Evolutionary conservation across 2,113 vertebrate species (phyloP).

Genomic region (Solenodon paradoxus): DNA sequence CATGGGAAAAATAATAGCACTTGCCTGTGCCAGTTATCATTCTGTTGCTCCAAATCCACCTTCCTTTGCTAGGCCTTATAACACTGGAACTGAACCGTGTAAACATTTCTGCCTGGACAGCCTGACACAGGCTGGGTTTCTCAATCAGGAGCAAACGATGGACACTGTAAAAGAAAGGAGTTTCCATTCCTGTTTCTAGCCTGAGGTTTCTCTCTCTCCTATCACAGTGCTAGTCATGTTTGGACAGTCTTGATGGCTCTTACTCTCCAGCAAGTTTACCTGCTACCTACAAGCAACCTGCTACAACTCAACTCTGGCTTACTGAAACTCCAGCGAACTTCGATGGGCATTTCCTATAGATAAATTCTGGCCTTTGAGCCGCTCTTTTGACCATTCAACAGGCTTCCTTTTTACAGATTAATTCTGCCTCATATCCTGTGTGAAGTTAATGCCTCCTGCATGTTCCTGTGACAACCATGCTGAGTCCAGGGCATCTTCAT

Average conservation of each 20-base stretch:
- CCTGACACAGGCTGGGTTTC: neutral
- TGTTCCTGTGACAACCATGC: neutral
- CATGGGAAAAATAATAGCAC: neutral
- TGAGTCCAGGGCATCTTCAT: neutral
- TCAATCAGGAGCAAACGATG: neutral
- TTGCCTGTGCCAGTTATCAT: neutral
- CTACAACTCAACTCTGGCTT: neutral
- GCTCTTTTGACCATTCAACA: neutral
- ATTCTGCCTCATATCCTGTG: neutral
- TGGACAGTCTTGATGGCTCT: neutral
- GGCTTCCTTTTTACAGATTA: neutral
- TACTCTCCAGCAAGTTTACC: neutral
- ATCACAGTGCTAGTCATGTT: no score
- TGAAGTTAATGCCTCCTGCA: neutral
- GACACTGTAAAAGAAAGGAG: neutral
- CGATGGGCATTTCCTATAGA: neutral
- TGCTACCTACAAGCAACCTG: neutral
- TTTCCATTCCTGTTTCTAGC: neutral
- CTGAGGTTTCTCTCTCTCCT: neutral
- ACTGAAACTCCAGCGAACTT: neutral
- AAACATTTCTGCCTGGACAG: neutral
- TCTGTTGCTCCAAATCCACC: neutral
- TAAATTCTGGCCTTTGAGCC: neutral
- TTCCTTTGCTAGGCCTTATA: neutral
- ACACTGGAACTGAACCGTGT: neutral